Evolutionary conservation across 53 echinoderm and acorn worm species (phyloP), one percentile per base, ranked within the genome.

Genomic region (Pentamera pediparva): DNA sequence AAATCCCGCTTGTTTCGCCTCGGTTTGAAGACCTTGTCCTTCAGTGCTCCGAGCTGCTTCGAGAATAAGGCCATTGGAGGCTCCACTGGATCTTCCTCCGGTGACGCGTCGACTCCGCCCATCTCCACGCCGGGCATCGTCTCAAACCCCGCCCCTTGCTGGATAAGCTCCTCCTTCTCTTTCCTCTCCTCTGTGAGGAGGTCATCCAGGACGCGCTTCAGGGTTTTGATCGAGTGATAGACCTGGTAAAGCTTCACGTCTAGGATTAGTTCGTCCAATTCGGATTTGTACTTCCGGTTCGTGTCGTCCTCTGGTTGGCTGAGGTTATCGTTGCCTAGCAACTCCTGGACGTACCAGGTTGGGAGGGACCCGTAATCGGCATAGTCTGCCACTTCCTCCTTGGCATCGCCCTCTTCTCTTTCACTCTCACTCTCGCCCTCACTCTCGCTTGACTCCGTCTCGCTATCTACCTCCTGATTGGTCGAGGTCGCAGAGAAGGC

Each of bases 31-130:
- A 17, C 67, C 26, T 67, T 25, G 17, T 22, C 29, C 17, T 57
- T 57, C 29, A 57, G 21, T 12, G 58, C 25, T 22, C 37, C 73
- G 10, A 54, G 51, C 22, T 52, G 62, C 19, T 47, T 49, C 43
- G 70, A 80, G 41, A 80, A 80, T 59, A 49, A 71, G 47, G 59
- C 65, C 61, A 41, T 35, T 29, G 56, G 35, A 45, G 41, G 43
- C 19, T 32, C 59, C 39, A 34, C 43, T 11, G 17, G 30, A 6
- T 10, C 36, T 1, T 61, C 74, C 52, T 60, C 63, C n/a, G 43
- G 43, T 32, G 4, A 28, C 21, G 35, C 6, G 48, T 61, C 62
- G 29, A 4, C 47, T 32, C 6, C 52, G 0, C 36, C 37, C 17
- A 18, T 19, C 29, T 41, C 67, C 47, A 43, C 10, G 10, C 22